Evolutionary conservation across 1,140 invertebrate genomes (phyloP).

Genomic region (Lordiphosa collinella): DNA sequence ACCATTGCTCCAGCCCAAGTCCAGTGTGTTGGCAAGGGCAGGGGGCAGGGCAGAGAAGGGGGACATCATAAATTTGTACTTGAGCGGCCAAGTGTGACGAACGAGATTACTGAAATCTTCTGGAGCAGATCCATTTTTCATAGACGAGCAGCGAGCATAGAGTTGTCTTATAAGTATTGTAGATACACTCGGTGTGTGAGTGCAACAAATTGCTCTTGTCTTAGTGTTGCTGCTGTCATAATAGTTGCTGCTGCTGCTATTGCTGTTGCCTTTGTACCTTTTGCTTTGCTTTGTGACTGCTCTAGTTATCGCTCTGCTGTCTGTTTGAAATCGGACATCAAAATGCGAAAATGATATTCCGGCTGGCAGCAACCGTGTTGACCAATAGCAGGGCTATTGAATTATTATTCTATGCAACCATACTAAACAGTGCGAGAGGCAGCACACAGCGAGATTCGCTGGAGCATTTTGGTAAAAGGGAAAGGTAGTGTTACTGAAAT

Average conservation of each 20-base stretch:
- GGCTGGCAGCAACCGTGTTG: constrained; percentile 39
- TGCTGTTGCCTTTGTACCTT: constrained; percentile 55
- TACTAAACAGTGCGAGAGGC: not conserved
- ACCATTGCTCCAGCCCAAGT: constrained; percentile 19
- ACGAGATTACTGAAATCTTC: constrained; percentile 80
- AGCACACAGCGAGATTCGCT: not conserved
- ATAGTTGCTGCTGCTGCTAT: constrained; percentile 44
- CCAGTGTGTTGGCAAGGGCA: not conserved
- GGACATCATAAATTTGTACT: constrained; percentile 78
- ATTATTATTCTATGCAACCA: constrained; percentile 14
- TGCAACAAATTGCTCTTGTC: constrained; percentile 70
- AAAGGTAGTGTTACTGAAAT: no score
- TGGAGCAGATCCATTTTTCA: constrained; percentile 80
- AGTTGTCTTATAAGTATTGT: constrained; percentile 38
- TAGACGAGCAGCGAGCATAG: constrained; percentile 56
- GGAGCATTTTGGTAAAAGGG: no score
- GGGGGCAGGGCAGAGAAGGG: not conserved
- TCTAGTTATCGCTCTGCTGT: constrained; percentile 55
- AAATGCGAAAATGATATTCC: constrained; percentile 73
- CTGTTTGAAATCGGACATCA: constrained; percentile 63
- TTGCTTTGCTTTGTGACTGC: constrained; percentile 62
- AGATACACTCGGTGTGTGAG: constrained; percentile 34
- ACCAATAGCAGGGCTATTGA: constrained; percentile 41
- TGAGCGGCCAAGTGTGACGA: constrained; percentile 79
- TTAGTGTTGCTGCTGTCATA: constrained; percentile 66